Percentiles rank a stretch among this genome's conserved stretches.
These are phyloP conservation scores for Papilio demoleus DNA, from an alignment of 2,888 invertebrate species.

Conservation along the genomic window DNA sequence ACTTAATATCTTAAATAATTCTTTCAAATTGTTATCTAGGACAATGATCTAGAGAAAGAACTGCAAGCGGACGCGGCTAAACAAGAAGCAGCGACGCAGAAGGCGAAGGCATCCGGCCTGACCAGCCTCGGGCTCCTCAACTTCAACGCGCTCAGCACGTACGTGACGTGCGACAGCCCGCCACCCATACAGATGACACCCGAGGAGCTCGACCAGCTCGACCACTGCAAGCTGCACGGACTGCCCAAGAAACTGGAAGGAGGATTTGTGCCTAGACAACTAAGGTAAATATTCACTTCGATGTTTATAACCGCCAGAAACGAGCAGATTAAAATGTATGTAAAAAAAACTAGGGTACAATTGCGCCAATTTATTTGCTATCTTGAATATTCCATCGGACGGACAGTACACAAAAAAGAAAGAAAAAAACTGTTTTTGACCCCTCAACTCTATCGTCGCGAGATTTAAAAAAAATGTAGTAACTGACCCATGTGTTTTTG, in stretches of 20 bases:
- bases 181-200: conserved; percentile 91
- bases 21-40: conserved; percentile 61
- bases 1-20: too few relatives aligned
- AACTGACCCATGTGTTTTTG: too few relatives aligned
- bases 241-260: conserved; percentile 87
- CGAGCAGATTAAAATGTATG: not conserved
- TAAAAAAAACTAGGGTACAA: too few relatives aligned
- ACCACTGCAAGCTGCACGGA: conserved; percentile 87
- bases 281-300: conserved; percentile 62
- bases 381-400: too few relatives aligned
- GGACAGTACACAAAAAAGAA: too few relatives aligned
- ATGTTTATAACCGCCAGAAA: not conserved
- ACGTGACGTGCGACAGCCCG: conserved; percentile 91
- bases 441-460: too few relatives aligned
- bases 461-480: too few relatives aligned
- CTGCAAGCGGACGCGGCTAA: conserved; percentile 72
- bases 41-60: conserved; percentile 76
- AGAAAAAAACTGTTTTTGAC: too few relatives aligned
- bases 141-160: conserved; percentile 83
- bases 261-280: conserved; percentile 87
- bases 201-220: conserved; percentile 89
- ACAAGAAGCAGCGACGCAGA: conserved; percentile 60
- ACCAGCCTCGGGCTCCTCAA: conserved; percentile 71
- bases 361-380: too few relatives aligned
- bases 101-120: conserved; percentile 68